Base-by-base conservation (phyloP, 2,113 vertebrate genomes). In the Forbesichthys papilliferus region DNA sequence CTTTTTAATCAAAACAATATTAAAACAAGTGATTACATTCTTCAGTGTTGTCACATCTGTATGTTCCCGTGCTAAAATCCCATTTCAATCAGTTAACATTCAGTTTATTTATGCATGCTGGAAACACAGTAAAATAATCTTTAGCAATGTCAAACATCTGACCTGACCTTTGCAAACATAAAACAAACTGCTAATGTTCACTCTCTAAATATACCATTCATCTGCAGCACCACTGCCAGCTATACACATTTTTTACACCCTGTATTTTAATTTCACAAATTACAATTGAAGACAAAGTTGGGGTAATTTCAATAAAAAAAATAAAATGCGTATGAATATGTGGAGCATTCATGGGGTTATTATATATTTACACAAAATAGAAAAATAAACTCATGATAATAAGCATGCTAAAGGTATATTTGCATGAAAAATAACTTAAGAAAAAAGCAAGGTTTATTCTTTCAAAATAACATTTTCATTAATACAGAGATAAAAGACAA, bases 311-410 rank as follows among this genome's bases (percentile, higher is more conserved):
- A 66, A 66, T 42, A 69, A 66, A 69, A 66, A 65, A 60, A 68
- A 27, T 55, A 52, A 62, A 57, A 52, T 63, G 8, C 20, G 2
- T 9, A 61, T 46, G 64, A 68, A 80, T 64, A 55, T 20, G 33
- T 5, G 27, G 11, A 49, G 16, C 11, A 67, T 53, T 69, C 9
- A 75, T 52, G 67, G 18, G 51, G 53, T 33, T 59, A 61, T 69
- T 42, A 33, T 20, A 69, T 5, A 61, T 62, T 13, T 53, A 68
- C 65, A 69, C 55, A 78, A 27, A 63, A 53, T n/a, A 67, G 5
- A 71, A 66, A 73, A 82, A 81, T 80, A 84, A 82, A 61, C 78
- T 83, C 5, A 82, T 56, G 69, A 67, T 7, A 11, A 12, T 74
- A 60, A 59, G 51, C 54, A 57, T 62, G 57, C 57, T 34, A 27